Base-by-base conservation (phyloP, 1,140 invertebrate species). In the Heliconius melpomene region DNA sequence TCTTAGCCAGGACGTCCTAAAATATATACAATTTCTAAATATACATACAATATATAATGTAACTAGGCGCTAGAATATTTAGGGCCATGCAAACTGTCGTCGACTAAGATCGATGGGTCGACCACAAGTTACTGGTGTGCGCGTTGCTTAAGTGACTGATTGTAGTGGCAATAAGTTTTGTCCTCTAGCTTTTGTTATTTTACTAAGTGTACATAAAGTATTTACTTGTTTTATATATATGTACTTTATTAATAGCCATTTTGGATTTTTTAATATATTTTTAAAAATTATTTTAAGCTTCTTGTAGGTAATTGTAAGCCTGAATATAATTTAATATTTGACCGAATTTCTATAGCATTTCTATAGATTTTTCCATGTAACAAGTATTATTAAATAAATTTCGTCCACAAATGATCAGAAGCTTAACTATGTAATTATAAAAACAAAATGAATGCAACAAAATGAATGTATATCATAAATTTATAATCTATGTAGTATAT, bases 51-150 rank as follows among this genome's bases (percentile, higher is more conserved):
- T 72, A 72, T 38, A 38, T 72, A n/a, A 26, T 29, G 60, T 66
- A 26, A 66, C 60, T 66, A 16, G 23, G 60, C 11, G 50, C 66
- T 70, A 76, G 57, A 71, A 74, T 82, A 83, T 79, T 81, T 72
- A 84, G 86, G 84, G 74, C 80, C 78, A 77, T 82, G 81, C 81
- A 82, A 88, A 89, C 83, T 92, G 87, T 83, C 83, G 81, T 74
- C 85, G 89, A 88, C 88, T 77, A 81, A 88, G 91, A 92, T 90
- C 85, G 91, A 92, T 92, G 87, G 84, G 83, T 29, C 86, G 81
- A 86, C 88, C 89, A 79, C 88, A 88, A 84, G 84, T 84, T 82
- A 85, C 88, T 81, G 70, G 76, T 85, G 84, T 76, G 52, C 74
- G 72, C 66, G 72, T 32, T 60, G 79, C 66, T 83, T 91, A 92